These are phyloP conservation scores for Holocentrus rufus DNA, from an alignment of 2,797 vertebrate genomes.

Conservation along the genomic window DNA sequence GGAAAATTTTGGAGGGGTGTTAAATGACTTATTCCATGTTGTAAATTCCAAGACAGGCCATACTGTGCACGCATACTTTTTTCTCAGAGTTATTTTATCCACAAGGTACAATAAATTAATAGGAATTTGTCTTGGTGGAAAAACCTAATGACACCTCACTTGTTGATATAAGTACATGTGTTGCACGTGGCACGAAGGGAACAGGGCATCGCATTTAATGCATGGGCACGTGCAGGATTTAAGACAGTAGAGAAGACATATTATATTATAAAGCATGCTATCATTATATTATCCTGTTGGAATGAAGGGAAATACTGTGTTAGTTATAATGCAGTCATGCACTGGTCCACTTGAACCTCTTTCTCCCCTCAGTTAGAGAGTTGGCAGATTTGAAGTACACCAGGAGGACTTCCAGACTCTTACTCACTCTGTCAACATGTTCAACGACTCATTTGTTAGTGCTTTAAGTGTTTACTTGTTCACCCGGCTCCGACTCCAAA, in stretches of 20 bases:
- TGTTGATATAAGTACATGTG: conserved; percentile 35
- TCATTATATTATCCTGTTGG: conserved; percentile 13
- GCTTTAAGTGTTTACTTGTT: conserved; percentile 53
- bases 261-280: conserved; percentile 4
- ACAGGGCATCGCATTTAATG: conserved; percentile 11
- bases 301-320: conserved; percentile 5
- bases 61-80: background rate
- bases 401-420: conserved; percentile 39
- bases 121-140: conserved; percentile 52
- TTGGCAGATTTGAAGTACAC: conserved; percentile 27
- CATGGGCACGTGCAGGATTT: background rate
- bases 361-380: conserved; percentile 12
- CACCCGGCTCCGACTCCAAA: conserved; percentile 38
- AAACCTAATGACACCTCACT: conserved; percentile 16
- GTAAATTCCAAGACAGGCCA: conserved; percentile 22
- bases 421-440: conserved; percentile 57
- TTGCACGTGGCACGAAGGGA: conserved; percentile 26
- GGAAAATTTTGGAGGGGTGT: conserved; percentile 51
- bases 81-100: conserved; percentile 19
- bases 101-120: conserved; percentile 20
- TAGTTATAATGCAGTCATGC: background rate
- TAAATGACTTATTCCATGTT: conserved; percentile 42
- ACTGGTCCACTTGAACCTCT: background rate
- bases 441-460: conserved; percentile 50
- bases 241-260: background rate